phyloP scores from a whole-genome alignment of 2,797 vertebrate species.

The Enteromius mattozi region DNA sequence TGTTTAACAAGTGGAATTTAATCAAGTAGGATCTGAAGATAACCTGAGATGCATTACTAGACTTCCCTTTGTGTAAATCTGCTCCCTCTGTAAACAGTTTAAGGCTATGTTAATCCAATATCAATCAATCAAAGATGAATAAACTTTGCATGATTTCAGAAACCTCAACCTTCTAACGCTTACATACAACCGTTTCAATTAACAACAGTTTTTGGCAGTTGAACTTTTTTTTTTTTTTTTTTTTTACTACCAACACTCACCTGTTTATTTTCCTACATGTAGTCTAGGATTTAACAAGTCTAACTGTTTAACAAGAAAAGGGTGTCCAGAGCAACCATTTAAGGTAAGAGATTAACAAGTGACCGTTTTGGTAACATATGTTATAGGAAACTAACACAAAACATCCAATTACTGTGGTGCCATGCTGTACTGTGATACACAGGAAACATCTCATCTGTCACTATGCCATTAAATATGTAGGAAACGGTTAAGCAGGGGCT shows the following conservation, averaged over 20 bases:
- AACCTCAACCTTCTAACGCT: not conserved
- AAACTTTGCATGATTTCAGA: slow-evolving; percentile 3
- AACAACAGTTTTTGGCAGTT: slow-evolving; percentile 50
- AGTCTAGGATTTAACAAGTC: slow-evolving; percentile 2
- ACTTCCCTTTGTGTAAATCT: slow-evolving; percentile 60
- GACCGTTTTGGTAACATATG: slow-evolving; percentile 32
- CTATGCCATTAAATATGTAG: slow-evolving; percentile 42
- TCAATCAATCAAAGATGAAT: slow-evolving; percentile 19
- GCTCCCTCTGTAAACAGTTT: slow-evolving; percentile 74
- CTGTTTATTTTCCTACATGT: slow-evolving; percentile 1
- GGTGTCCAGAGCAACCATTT: slow-evolving; percentile 24
- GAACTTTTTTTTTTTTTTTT: slow-evolving; percentile 10
- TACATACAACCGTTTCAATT: slow-evolving; percentile 9
- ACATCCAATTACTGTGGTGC: slow-evolving; percentile 57
- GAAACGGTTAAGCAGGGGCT: slow-evolving; percentile 40
- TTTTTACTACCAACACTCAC: slow-evolving; percentile 9
- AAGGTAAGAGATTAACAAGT: slow-evolving; percentile 33
- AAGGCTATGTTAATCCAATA: slow-evolving; percentile 55
- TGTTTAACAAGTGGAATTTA: slow-evolving; percentile 24
- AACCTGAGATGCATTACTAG: slow-evolving; percentile 57
- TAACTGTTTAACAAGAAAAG: slow-evolving; percentile 20
- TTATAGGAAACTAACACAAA: slow-evolving; percentile 45
- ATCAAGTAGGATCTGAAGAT: slow-evolving; percentile 43
- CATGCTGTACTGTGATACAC: slow-evolving; percentile 54
- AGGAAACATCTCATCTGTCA: slow-evolving; percentile 43